Base-by-base conservation (phyloP, 2,888 invertebrate species). In the Protonemura montana region DNA sequence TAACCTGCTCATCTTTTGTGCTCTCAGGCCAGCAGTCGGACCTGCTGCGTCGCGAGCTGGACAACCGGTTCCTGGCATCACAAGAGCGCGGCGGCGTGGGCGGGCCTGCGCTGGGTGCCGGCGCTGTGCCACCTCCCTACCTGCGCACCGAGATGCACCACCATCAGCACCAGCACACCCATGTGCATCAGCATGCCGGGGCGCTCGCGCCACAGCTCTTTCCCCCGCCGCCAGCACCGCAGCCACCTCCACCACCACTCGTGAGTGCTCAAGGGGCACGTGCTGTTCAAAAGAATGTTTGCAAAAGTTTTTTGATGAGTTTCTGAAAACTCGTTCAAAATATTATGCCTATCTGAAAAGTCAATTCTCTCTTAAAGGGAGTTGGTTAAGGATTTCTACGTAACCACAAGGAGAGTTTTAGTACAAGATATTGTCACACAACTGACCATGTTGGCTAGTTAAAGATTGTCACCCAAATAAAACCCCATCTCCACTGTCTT, bases 131-230 rank as follows among this genome's bases (percentile, higher is more conserved):
- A 87, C 93, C 95, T 85, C 95, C 95, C 89, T 93, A 92, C 89
- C 93, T 95, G 90, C 94, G 96, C 90, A 97, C 97, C 85, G 97
- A 97, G 93, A 95, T 97, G 94, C 97, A 97, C 92, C 97, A 97
- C 92, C 97, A 97, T 93, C 97, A 97, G 91, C 97, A 97, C 92
- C 97, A 97, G 91, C 97, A 97, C 91, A 97, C 97, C 86, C 97
- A 97, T 92, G 95, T 97, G 90, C 97, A 97, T 93, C 97, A 97
- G 90, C 96, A 97, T 91, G 95, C 96, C 89, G 94, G 96, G 87
- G 93, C 95, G 87, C 92, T 95, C 87, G 90, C 90, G 26, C 93
- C 94, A 28, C 93, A 94, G 28, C 91, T 93, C 86, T 92, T 93
- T 84, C 91, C 93, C 26, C 87, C 86, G n/a, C 87, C 87, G 59